Evolutionary conservation across 2,888 invertebrate species (phyloP).

Genomic region (Terebella lapidaria): DNA sequence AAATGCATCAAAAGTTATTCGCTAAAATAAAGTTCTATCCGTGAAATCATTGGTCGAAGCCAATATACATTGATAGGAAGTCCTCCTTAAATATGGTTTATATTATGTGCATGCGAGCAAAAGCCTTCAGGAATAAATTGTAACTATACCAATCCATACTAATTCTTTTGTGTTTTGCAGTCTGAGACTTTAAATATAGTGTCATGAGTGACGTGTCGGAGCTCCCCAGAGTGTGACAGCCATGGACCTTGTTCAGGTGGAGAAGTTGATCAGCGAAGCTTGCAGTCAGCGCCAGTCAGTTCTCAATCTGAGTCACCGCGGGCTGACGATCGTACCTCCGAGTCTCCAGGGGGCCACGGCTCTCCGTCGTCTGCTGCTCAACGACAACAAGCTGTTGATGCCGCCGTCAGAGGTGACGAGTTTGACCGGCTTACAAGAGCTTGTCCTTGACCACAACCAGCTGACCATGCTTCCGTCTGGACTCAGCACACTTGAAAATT

Average conservation of each 20-base stretch:
- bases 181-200: too few species aligned
- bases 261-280: not conserved
- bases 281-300: not conserved
- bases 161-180: too few species aligned
- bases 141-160: too few species aligned
- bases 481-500: slow-evolving; percentile 29
- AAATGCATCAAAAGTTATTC: too few species aligned
- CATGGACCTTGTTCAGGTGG: not conserved
- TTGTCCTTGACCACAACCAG: slow-evolving; percentile 38
- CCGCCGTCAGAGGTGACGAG: slow-evolving; percentile 40
- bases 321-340: slow-evolving; percentile 38
- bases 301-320: slow-evolving; percentile 52
- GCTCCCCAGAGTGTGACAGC: too few species aligned
- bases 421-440: slow-evolving; percentile 1
- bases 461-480: slow-evolving; percentile 46
- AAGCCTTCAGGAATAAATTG: too few species aligned
- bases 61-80: too few species aligned
- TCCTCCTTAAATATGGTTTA: too few species aligned
- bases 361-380: slow-evolving; percentile 34
- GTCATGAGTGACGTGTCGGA: too few species aligned
- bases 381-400: slow-evolving; percentile 45
- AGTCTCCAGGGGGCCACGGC: slow-evolving; percentile 30
- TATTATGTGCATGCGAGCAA: too few species aligned
- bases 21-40: too few species aligned
- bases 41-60: too few species aligned